A percentile compares a stretch with the other conserved stretches of the same genome.
Conservation (phyloP, 1,140 invertebrate genomes). For the Rhysida immarginata region DNA sequence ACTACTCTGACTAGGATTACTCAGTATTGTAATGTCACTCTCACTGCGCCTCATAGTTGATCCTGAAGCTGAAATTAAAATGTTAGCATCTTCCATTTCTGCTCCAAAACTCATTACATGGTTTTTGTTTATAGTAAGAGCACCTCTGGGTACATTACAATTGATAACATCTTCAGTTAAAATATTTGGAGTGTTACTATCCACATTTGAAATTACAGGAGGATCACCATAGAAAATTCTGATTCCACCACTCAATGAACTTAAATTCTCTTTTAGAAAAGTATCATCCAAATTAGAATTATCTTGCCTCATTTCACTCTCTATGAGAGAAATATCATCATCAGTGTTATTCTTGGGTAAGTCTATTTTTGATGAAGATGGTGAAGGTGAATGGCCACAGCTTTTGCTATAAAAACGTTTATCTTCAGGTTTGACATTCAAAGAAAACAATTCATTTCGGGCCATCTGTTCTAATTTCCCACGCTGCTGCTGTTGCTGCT, state of each 20-base stretch:
- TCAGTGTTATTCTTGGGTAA: neutral
- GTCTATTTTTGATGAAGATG: neutral
- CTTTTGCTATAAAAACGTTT: neutral
- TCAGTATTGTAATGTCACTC: conserved; percentile 27
- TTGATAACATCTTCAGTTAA: neutral
- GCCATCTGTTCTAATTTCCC: neutral
- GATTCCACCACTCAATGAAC: neutral
- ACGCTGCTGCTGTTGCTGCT: neutral
- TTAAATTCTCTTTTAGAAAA: neutral
- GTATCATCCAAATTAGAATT: neutral
- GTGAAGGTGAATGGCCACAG: neutral
- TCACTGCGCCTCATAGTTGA: conserved; percentile 15
- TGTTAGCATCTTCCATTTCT: too few species aligned
- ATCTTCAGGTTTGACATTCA: neutral
- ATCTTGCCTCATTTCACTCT: too few species aligned
- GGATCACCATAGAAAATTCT: neutral
- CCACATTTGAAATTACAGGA: neutral
- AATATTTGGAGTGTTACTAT: neutral
- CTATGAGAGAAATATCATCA: neutral
- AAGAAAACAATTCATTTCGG: neutral
- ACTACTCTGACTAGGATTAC: conserved; percentile 22
- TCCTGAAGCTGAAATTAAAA: conserved; percentile 11
- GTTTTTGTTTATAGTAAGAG: conserved; percentile 4
- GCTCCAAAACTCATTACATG: neutral
- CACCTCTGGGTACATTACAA: neutral